Base-by-base conservation (phyloP, 2,888 invertebrate species). In the Didymodactylos carnosus region DNA sequence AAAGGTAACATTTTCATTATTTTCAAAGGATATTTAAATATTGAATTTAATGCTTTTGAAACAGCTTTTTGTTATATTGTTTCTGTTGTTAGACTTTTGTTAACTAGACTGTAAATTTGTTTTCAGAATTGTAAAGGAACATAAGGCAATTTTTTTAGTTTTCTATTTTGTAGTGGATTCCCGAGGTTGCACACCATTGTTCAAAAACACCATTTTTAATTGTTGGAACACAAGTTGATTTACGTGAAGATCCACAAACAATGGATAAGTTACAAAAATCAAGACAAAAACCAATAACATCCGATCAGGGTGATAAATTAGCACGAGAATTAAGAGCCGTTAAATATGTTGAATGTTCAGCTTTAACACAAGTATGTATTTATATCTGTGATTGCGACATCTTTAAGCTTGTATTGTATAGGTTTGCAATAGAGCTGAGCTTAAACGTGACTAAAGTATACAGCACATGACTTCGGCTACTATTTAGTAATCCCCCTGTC, bases 151-250 rank as follows among this genome's bases (percentile, higher is more conserved):
- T 46, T 46, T 8, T 23, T 23, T n/a, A 8, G 10, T 46, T 46
- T 46, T 2, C 27, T 2, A 39, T 70, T 27, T 85, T 83, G 43
- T 83, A 95, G 94, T 97, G 97, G 97, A 95, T 97, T 76, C 97
- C 97, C 77, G 97, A 97, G 88, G 97, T 98, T 82, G 94, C 94
- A 80, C 97, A 98, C 86, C 97, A 98, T 84, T 97, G 97, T 87
- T 94, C 94, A 84, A 94, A 94, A 85, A 97, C 95, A 75, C 97
- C 97, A 75, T 98, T 97, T 85, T 87, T 98, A 77, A 85, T 98
- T 80, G 85, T 98, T 76, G 98, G 98, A 74, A 98, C 97, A 77
- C 94, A 97, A 85, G 93, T 97, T 80, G 98, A 98, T 87, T 87
- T 98, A 81, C 88, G 98, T 80, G 97, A 98, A 84, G 97, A 98